A percentile compares a stretch with the other conserved stretches of the same genome.
phyloP scores from a whole-genome alignment of 2,113 vertebrate species.

The Melanostigma gelatinosum region DNA sequence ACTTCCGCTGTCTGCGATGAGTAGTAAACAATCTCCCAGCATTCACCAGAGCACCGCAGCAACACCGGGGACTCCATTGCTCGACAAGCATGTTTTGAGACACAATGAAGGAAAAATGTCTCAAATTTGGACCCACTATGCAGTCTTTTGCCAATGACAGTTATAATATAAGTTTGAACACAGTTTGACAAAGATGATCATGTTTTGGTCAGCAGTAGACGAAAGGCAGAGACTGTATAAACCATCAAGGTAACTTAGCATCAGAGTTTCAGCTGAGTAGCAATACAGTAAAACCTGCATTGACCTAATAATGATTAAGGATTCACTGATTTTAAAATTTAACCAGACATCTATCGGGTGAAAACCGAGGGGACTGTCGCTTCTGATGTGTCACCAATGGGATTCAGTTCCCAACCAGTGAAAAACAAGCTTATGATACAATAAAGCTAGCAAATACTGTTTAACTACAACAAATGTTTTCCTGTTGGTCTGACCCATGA shows the following conservation, averaged over 20 bases:
- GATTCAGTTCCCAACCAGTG: background rate
- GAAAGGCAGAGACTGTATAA: background rate
- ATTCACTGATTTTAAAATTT: background rate
- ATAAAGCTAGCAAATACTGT: background rate
- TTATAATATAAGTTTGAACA: background rate
- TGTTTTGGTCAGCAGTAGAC: background rate
- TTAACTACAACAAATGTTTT: background rate
- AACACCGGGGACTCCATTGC: background rate
- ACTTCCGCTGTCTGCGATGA: conserved; percentile 43
- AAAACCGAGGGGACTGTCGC: background rate
- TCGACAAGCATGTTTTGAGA: conserved; percentile 12
- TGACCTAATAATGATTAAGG: background rate
- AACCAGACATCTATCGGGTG: background rate
- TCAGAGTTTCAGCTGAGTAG: background rate
- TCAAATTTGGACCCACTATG: background rate
- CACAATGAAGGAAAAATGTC: conserved; percentile 22
- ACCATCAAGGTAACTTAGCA: background rate
- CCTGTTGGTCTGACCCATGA: background rate
- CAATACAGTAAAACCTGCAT: background rate
- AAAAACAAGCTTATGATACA: background rate
- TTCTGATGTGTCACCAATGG: background rate
- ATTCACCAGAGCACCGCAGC: conserved; percentile 10
- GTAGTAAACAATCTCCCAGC: conserved; percentile 33
- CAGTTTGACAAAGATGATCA: background rate
- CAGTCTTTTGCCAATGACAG: background rate